Evolutionary conservation across 2,113 vertebrate genomes (phyloP), one percentile per base, ranked within the genome.

Genomic region (Sarotherodon lohbergeri): DNA sequence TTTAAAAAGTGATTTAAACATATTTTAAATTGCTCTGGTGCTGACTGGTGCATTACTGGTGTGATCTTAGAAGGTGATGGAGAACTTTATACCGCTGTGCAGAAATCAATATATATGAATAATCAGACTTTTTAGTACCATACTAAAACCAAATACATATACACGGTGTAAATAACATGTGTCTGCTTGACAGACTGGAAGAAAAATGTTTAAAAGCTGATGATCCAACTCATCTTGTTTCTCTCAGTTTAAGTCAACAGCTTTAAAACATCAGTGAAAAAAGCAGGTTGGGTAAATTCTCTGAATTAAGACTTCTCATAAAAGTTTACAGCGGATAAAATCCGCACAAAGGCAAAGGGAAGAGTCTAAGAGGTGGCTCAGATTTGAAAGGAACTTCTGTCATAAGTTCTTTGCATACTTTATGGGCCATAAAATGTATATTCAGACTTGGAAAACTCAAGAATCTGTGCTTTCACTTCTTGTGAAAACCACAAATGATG

Each of bases 91-190:
- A 71, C 36, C 0, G 1, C 63, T 41, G n/a, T n/a, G 39, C n/a
- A 43, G 36, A 43, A 71, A 24, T 71, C 3, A 71, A 43, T 5
- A 71, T 13, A 27, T 27, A 27, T 43, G 1, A 41, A 43, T 9
- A 71, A 71, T 4, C 36, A 14, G 36, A 71, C 66, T 43, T 43
- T 71, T 71, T 43, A 43, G 66, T 43, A 71, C 24, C n/a, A 3
- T 16, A 71, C 12, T 66, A 39, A 66, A 39, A 39, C 61, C 7
- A 66, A 39, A 66, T 7, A 68, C 22, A 66, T 61, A 39, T 22
- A 0, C 61, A 3, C 0, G 0, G 1, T 34, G 19, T 63, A 63
- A 63, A 63, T 11, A 0, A 36, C 0, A 1, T 39, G 10, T 0
- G 61, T 39, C 17, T 66, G 32, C 6, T 66, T 66, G 17, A 36